phyloP scores from a whole-genome alignment of 2,113 vertebrate species.

The Telmatochromis brachygnathus region DNA sequence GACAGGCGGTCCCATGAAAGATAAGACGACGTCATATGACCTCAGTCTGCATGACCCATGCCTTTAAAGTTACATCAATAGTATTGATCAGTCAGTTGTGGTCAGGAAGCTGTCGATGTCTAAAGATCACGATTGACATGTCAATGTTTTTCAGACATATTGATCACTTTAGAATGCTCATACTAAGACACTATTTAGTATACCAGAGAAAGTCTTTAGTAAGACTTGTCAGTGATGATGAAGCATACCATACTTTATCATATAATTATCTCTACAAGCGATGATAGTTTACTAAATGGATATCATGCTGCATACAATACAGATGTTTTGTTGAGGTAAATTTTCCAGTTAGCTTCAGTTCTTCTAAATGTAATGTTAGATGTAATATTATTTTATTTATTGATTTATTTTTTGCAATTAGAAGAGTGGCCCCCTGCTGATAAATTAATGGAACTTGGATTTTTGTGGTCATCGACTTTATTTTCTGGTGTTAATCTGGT shows the following conservation, averaged over 20 bases:
- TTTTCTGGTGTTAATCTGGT: not conserved
- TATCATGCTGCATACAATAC: not conserved
- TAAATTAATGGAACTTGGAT: not conserved
- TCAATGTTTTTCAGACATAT: not conserved
- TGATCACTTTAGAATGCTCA: not conserved
- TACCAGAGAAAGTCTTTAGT: not conserved
- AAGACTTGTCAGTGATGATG: not conserved
- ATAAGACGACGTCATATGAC: not conserved
- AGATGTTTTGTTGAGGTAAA: not conserved
- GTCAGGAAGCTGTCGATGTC: not conserved
- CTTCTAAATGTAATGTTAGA: not conserved
- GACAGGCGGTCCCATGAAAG: not conserved
- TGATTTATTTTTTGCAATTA: not conserved
- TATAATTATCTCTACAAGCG: not conserved
- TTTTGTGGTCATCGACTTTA: not conserved
- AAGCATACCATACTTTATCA: not conserved
- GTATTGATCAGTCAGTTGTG: not conserved
- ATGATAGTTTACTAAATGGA: not conserved
- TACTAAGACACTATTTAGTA: not conserved
- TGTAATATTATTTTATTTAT: not conserved
- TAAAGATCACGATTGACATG: not conserved
- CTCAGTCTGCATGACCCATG: conserved; percentile 1
- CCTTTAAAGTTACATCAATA: not conserved
- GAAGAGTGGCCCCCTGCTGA: not conserved
- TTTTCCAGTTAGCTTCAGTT: not conserved